Evolutionary conservation across 2,797 vertebrate species (phyloP).

Genomic region (Sebastes baramenuke): DNA sequence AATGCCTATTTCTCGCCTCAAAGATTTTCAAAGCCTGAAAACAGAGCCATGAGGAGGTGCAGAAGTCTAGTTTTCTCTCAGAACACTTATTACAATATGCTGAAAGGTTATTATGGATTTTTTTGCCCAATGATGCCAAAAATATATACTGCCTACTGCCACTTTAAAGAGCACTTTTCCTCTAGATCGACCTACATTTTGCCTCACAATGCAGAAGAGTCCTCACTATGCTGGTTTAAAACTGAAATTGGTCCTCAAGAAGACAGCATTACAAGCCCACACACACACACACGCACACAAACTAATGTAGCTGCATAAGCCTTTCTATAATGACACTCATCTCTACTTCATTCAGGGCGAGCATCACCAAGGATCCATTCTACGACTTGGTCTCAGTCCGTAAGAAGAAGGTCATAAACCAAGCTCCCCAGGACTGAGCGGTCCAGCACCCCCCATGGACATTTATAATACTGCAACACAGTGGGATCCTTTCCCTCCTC

Average conservation of each 20-base stretch:
- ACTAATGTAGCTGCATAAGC: too few relatives aligned
- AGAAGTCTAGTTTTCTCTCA: too few relatives aligned
- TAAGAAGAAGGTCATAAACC: constrained; percentile 92
- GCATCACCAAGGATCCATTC: constrained; percentile 95
- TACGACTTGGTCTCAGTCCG: constrained; percentile 93
- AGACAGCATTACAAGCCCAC: neutral
- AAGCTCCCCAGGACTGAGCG: constrained; percentile 69
- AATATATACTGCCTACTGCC: too few relatives aligned
- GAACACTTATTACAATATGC: too few relatives aligned
- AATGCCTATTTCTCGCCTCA: too few relatives aligned
- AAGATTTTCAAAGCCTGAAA: too few relatives aligned
- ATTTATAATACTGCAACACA: neutral
- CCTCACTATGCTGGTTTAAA: neutral
- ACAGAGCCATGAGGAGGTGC: too few relatives aligned
- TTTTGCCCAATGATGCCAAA: too few relatives aligned
- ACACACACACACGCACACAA: neutral
- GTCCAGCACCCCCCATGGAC: neutral
- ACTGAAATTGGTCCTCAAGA: neutral
- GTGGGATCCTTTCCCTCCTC: neutral
- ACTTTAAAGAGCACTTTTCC: too few relatives aligned
- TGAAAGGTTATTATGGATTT: too few relatives aligned
- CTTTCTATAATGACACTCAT: neutral
- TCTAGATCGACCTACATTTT: neutral
- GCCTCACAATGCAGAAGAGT: neutral
- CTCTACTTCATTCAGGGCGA: constrained; percentile 82